Base-by-base conservation (phyloP, 92 coral and sea anemone genomes). In the Phenganax subtilis region DNA sequence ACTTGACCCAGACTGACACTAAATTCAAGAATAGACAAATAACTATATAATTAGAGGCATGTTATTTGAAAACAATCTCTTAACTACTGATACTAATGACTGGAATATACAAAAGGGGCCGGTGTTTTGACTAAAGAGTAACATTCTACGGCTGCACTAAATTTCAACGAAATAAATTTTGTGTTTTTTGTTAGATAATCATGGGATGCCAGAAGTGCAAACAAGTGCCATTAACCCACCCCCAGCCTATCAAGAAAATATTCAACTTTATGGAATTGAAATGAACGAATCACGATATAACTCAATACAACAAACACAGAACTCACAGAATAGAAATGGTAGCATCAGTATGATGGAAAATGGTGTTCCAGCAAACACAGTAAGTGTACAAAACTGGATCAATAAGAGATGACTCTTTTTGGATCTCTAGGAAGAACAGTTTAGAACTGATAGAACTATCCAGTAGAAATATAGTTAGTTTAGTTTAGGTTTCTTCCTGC, bases 241-340 rank as follows among this genome's bases (percentile, higher is more conserved):
- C 16, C 69, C 81, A 37, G 73, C 54, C 9, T 68, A 68, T 11
- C 73, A 51, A 31, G 81, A 76, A 44, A 57, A 58, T 30, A 54
- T 58, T 10, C 55, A 76, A 30, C 81, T 76, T n/a, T 76, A 76
- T 29, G 69, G 60, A 29, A 76, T 57, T 54, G 70, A 60, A 47
- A 3, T 15, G 6, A 12, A 16, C 9, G 81, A 76, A 47, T 70
- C 81, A 8, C 60, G 81, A 59, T 30, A 76, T 54, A 57, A 25
- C 30, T 31, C 30, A 1, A 64, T 59, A 30, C 31, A 75, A 56
- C 81, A 64, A 25, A 12, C 57, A 29, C 69, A 17, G 60, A 60
- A 9, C 37, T 28, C 69, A 12, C 60, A 30, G 64, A 61, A 11
- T 12, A 76, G 25, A 76, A 30, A 37, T 31, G 17, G 30, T 5